A percentile compares a stretch with the other conserved stretches of the same genome.
Evolutionary conservation across 2,797 vertebrate genomes (phyloP).

Genomic region (Ptychobarbus kaznakovi): DNA sequence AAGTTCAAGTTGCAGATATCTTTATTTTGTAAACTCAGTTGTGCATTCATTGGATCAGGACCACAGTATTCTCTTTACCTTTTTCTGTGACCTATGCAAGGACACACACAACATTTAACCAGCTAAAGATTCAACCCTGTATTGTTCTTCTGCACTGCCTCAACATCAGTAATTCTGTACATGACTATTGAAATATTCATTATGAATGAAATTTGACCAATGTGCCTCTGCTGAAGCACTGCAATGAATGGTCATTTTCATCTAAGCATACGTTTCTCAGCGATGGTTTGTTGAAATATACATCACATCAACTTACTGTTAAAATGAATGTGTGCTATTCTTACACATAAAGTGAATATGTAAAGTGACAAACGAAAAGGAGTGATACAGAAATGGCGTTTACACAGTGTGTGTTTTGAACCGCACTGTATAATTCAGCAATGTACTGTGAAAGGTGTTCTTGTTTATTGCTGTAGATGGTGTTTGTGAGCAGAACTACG

Average conservation of each 20-base stretch:
- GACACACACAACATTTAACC: background rate
- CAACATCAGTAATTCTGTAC: slow-evolving; percentile 2
- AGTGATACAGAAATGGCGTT: slow-evolving; percentile 2
- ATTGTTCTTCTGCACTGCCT: background rate
- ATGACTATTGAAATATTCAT: slow-evolving; percentile 9
- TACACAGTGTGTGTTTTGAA: slow-evolving; percentile 20
- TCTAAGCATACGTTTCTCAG: background rate
- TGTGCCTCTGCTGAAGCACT: background rate
- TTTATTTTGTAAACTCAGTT: slow-evolving; percentile 12
- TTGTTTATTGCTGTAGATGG: slow-evolving; percentile 19
- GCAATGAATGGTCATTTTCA: slow-evolving; percentile 8
- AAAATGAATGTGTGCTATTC: background rate
- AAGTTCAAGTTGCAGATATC: slow-evolving; percentile 3
- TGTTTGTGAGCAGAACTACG: slow-evolving; percentile 14
- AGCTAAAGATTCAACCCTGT: slow-evolving; percentile 2
- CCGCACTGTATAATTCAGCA: slow-evolving; percentile 17
- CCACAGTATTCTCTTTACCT: background rate
- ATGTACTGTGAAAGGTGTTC: background rate
- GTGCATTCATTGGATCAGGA: slow-evolving; percentile 4
- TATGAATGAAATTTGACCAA: background rate
- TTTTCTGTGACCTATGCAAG: slow-evolving; percentile 16
- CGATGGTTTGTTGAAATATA: background rate
- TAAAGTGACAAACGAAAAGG: background rate
- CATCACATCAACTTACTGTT: background rate
- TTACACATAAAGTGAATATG: background rate